These are phyloP conservation scores for Agrochola lychnidis DNA, from an alignment of 2,888 invertebrate species.

Conservation along the genomic window DNA sequence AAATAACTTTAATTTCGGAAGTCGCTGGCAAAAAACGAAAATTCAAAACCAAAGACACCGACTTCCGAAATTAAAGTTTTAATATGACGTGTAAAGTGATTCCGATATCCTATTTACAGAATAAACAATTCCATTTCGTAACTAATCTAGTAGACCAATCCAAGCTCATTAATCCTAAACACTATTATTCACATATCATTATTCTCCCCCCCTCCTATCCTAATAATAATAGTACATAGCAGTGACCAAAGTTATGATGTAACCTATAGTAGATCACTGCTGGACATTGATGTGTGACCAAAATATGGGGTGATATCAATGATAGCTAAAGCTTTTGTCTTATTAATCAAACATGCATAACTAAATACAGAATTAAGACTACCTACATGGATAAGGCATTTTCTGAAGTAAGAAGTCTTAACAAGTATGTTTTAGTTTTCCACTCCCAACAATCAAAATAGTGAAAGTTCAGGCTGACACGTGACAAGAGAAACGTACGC, in stretches of 20 bases:
- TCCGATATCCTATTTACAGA: no score
- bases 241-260: neutral
- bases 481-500: constrained; percentile 64
- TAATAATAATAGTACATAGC: neutral
- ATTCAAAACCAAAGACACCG: no score
- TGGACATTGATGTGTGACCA: neutral
- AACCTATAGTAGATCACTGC: neutral
- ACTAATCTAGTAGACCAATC: neutral
- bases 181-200: neutral
- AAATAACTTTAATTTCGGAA: no score
- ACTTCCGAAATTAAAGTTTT: no score
- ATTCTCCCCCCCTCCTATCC: neutral
- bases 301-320: neutral
- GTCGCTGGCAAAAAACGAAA: no score
- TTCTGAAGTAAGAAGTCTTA: neutral
- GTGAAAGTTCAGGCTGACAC: constrained; percentile 55
- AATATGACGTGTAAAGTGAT: no score
- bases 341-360: neutral
- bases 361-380: neutral
- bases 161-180: neutral
- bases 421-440: constrained; percentile 25
- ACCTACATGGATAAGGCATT: neutral
- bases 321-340: neutral
- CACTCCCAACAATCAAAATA: constrained; percentile 38
- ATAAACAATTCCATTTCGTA: no score